These are phyloP conservation scores for Hydropotes inermis DNA, from an alignment of 2,113 vertebrate species.

Conservation along the genomic window DNA sequence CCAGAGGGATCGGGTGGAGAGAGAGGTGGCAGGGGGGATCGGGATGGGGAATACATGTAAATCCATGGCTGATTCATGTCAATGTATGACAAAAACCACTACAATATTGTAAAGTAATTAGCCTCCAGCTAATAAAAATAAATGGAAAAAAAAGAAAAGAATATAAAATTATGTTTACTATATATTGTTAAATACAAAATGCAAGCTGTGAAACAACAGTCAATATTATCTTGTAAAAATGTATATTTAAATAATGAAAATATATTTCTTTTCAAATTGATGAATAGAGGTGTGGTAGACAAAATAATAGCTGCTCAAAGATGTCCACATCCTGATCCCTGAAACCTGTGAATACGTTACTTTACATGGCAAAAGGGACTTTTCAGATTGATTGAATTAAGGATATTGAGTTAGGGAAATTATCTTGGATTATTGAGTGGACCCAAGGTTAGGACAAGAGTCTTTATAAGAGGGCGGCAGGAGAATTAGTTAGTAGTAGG, in stretches of 20 bases:
- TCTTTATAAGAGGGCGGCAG: background rate
- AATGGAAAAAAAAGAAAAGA: no score
- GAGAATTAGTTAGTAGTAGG: background rate
- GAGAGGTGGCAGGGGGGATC: no score
- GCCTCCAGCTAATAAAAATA: no score
- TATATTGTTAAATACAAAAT: background rate
- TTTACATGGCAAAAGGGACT: background rate
- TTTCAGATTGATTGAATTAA: background rate
- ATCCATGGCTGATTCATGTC: no score
- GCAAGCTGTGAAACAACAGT: background rate
- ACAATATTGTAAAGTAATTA: no score
- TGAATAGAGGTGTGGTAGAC: background rate
- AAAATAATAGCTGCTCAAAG: background rate
- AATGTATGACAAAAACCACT: no score
- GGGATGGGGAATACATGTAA: no score
- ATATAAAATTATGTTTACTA: background rate
- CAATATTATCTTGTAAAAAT: background rate
- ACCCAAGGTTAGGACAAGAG: background rate
- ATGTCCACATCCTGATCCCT: background rate
- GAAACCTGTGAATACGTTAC: background rate
- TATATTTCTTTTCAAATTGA: background rate
- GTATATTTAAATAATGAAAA: background rate
- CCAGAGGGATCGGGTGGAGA: no score
- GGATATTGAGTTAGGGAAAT: background rate
- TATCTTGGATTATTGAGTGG: background rate